Evolutionary conservation across 2,113 vertebrate species (phyloP), one percentile per base, ranked within the genome.

Genomic region (Pterocles orientalis): DNA sequence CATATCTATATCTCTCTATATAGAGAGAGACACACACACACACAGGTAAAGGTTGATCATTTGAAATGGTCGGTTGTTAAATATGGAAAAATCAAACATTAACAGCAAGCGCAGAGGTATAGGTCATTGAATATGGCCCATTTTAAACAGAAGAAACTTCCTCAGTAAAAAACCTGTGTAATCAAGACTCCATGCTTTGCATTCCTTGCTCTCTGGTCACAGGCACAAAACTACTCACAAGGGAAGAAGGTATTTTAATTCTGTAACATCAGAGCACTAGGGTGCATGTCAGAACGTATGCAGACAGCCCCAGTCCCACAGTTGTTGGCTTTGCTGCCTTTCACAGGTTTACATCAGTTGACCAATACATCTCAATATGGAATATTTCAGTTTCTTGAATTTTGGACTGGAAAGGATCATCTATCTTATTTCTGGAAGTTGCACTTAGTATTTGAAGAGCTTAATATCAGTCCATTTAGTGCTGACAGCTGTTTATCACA

Each of bases 271-370:
- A 93, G 71, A 92, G 81, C 61, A 71, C 62, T 64, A 79, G 15
- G 11, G 36, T 89, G 81, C 33, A 23, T 34, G 68, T 56, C 80
- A 90, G 89, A 90, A 65, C 56, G 23, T 21, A 72, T 31, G 50
- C 36, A 95, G 76, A 87, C 60, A 97, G 68, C 23, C 65, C 12
- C 68, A 60, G 90, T 47, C 79, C 66, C 93, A 95, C 79, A 90
- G 57, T 28, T 94, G 80, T 88, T 92, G 91, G 45, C 25, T 83
- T 93, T 97, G 96, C 83, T 95, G 56, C 36, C 94, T 94, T 97
- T 86, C 88, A 83, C 76, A 93, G 66, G 7, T 73, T 91, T 75
- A 29, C 12, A 88, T 80, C 77, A 90, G 60, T 78, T 94, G 93
- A 90, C 79, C 76, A 96, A 89, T 57, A 95, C 75, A 97, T 43